Evolutionary conservation across 2,888 invertebrate species (phyloP).

Genomic region (Crioceris asparagi): DNA sequence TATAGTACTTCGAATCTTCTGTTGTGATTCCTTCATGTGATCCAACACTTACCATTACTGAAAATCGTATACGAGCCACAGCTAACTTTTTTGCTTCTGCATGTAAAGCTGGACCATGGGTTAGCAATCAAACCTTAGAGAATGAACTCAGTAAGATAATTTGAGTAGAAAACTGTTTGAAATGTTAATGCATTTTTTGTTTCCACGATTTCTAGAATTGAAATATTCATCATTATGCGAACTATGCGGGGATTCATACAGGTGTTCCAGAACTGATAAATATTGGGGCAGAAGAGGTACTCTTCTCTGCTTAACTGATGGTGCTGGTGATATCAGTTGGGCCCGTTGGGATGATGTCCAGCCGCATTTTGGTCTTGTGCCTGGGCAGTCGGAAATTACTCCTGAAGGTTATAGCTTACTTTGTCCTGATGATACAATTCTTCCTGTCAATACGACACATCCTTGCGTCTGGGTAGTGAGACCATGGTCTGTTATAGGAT

Average conservation of each 20-base stretch:
- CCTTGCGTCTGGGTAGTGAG: constrained; percentile 71
- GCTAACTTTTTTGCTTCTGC: constrained; percentile 66
- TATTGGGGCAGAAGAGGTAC: constrained; percentile 79
- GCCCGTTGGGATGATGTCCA: constrained; percentile 59
- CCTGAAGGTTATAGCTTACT: constrained; percentile 53
- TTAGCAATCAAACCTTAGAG: constrained; percentile 53
- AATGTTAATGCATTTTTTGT: constrained; percentile 2
- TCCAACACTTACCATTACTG: constrained; percentile 53
- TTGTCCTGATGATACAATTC: constrained; percentile 64
- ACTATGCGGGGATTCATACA: constrained; percentile 51
- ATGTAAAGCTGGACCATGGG: constrained; percentile 83
- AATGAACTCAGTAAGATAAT: constrained; percentile 48
- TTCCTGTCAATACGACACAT: constrained; percentile 42
- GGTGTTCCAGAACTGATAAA: constrained; percentile 57
- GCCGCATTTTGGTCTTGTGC: constrained; percentile 51
- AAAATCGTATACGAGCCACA: constrained; percentile 65
- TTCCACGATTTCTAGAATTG: constrained; percentile 37
- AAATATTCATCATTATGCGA: constrained; percentile 63
- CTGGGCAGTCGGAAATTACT: constrained; percentile 34
- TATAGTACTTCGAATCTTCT: constrained; percentile 62
- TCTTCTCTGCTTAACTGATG: constrained; percentile 66
- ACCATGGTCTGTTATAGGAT: constrained; percentile 67
- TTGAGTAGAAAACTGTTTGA: background rate
- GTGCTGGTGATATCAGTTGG: constrained; percentile 75
- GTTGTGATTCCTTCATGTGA: constrained; percentile 64